A percentile compares a stretch with the other conserved stretches of the same genome.
Evolutionary conservation across 1,140 invertebrate genomes (phyloP).

Genomic region (Drosophila asahinai): DNA sequence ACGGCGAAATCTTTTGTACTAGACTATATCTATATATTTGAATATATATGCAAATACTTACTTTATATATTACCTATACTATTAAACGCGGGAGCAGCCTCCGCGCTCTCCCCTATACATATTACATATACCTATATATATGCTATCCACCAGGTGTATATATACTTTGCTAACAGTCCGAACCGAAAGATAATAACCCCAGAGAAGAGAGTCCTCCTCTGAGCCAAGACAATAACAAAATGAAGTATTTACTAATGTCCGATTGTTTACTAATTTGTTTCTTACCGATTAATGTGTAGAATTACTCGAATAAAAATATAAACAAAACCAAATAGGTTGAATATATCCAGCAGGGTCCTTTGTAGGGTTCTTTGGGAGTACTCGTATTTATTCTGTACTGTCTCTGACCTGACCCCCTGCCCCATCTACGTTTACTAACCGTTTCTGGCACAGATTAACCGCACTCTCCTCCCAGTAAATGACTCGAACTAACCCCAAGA

Average conservation of each 20-base stretch:
- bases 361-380: conserved; percentile 3
- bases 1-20: conserved; percentile 87
- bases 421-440: conserved; percentile 57
- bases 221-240: conserved; percentile 41
- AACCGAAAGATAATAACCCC: conserved; percentile 40
- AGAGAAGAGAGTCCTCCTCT: conserved; percentile 2
- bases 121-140: conserved; percentile 48
- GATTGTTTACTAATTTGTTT: conserved; percentile 71
- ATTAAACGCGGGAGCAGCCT: conserved; percentile 40
- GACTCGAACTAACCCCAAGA: conserved; percentile 35
- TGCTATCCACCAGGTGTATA: conserved; percentile 48
- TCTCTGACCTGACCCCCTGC: conserved; percentile 20
- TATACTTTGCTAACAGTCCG: conserved; percentile 68
- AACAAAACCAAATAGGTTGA: conserved; percentile 37
- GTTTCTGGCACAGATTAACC: conserved; percentile 55
- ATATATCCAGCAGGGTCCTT: conserved; percentile 29
- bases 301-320: conserved; percentile 46
- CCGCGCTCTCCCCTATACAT: conserved; percentile 19
- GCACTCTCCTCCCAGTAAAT: conserved; percentile 46
- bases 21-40: conserved; percentile 80
- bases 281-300: conserved; percentile 60
- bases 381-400: conserved; percentile 15
- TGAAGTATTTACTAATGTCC: conserved; percentile 65
- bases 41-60: conserved; percentile 51
- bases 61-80: conserved; percentile 58